Conservation (phyloP, 2,888 invertebrate species). For the Pristionchus fissidentatus region DNA sequence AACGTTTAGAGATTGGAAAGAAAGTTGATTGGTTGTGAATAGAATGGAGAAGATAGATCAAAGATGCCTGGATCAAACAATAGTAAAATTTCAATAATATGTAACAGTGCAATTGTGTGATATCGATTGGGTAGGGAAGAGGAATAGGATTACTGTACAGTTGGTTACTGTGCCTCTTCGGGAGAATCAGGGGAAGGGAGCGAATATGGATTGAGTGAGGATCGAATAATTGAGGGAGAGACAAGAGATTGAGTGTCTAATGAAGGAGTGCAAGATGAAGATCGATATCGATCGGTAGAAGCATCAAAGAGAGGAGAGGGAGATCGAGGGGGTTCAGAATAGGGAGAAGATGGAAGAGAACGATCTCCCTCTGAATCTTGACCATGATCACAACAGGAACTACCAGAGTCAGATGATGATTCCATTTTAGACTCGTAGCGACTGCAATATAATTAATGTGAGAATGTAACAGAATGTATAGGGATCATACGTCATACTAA, state of each 20-base stretch:
- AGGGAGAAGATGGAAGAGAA: conserved; percentile 27
- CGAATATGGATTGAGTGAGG: neutral
- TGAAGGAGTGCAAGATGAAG: conserved; percentile 10
- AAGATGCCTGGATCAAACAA: neutral
- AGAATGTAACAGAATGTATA: too few relatives aligned
- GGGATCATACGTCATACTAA: too few relatives aligned
- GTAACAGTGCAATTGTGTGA: conserved; percentile 2
- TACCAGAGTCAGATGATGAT: neutral
- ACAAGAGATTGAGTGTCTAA: conserved; percentile 34
- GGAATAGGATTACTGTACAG: neutral
- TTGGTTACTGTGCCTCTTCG: neutral
- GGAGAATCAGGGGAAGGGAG: too few relatives aligned
- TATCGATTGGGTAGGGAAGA: neutral
- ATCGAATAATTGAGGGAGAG: conserved; percentile 4
- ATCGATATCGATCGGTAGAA: neutral
- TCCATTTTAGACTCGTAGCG: neutral
- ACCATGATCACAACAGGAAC: conserved; percentile 2
- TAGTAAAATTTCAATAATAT: conserved; percentile 37
- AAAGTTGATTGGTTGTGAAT: neutral
- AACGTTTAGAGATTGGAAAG: neutral
- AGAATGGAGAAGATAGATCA: neutral
- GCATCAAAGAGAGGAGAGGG: conserved; percentile 5
- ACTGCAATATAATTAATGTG: too few relatives aligned
- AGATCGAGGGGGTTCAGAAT: conserved; percentile 38
- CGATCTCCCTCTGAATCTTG: neutral